phyloP scores from a whole-genome alignment of 2,113 vertebrate species.

The Perognathus longimembris region DNA sequence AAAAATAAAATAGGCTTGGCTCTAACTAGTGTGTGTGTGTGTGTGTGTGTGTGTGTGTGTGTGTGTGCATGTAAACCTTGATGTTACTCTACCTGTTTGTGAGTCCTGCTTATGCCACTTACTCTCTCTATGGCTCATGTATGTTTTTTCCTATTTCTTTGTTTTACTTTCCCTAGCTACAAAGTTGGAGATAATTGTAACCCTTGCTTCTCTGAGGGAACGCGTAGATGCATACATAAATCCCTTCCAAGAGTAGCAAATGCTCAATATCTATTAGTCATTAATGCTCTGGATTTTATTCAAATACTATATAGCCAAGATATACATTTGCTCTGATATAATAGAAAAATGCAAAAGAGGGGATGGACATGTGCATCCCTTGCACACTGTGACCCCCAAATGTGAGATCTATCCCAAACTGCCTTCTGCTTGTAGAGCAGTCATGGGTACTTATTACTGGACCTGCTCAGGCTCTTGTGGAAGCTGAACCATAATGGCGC shows the following conservation, averaged over 20 bases:
- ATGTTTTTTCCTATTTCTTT: background rate
- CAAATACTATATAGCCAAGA: background rate
- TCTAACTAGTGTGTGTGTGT: too few species aligned
- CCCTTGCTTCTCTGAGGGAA: background rate
- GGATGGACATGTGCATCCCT: background rate
- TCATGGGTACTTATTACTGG: background rate
- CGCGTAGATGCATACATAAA: background rate
- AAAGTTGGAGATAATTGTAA: background rate
- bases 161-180: background rate
- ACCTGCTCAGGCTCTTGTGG: background rate
- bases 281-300: background rate
- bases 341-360: background rate
- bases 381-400: conserved; percentile 4
- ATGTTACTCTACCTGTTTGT: background rate
- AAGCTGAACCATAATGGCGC: background rate
- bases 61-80: background rate
- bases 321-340: background rate
- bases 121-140: background rate
- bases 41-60: too few species aligned
- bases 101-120: background rate
- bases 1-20: too few species aligned
- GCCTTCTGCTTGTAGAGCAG: background rate
- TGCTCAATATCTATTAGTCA: background rate
- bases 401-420: background rate
- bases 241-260: background rate